Conservation (phyloP, 1,140 invertebrate genomes). For the Atta colombica region DNA sequence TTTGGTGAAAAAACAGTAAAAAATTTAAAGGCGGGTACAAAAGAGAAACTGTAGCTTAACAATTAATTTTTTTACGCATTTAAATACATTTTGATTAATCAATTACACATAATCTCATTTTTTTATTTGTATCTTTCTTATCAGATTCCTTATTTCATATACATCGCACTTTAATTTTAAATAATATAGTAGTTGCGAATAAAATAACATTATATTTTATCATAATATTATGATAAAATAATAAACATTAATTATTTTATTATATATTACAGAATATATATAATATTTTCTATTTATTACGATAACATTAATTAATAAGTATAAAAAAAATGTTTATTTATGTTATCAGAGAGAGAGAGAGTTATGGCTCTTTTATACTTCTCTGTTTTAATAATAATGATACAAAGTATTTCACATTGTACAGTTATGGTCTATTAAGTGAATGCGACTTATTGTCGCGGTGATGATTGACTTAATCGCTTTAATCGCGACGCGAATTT, state of each 20-base stretch:
- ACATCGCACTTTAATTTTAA: neutral
- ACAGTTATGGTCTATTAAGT: neutral
- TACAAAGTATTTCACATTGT: neutral
- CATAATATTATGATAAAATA: neutral
- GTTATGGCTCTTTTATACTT: neutral
- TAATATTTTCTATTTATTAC: neutral
- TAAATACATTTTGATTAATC: neutral
- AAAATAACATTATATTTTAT: neutral
- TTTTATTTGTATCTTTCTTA: neutral
- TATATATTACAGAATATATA: neutral
- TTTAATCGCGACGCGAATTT: conserved; percentile 32
- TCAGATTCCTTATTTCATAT: neutral
- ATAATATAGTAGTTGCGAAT: neutral
- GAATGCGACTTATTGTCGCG: neutral
- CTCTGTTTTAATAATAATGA: neutral
- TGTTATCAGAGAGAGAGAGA: too few relatives aligned
- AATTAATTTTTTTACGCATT: neutral
- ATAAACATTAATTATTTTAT: neutral
- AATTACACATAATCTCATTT: neutral
- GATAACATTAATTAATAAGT: neutral
- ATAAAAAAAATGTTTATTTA: neutral
- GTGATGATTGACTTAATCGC: neutral
- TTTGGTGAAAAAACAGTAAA: conserved; percentile 15
- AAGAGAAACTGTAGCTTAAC: neutral
- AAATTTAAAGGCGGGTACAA: neutral